phyloP scores from a whole-genome alignment of 2,797 vertebrate genomes.

The Lycodopsis pacificus region DNA sequence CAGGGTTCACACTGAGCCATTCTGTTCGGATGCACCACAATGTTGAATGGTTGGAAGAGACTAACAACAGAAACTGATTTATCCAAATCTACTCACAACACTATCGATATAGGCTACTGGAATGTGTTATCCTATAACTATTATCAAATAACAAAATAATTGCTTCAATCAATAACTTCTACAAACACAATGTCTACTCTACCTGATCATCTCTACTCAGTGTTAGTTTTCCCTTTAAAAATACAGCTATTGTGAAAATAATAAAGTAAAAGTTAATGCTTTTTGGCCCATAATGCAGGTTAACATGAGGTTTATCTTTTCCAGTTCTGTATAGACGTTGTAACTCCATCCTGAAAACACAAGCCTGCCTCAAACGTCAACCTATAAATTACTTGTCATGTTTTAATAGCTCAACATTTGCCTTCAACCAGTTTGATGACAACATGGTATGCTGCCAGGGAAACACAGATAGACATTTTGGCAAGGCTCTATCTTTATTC shows the following conservation, averaged over 20 bases:
- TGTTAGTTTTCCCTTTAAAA: neutral
- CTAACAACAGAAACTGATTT: neutral
- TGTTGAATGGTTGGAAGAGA: constrained; percentile 15
- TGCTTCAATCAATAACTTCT: neutral
- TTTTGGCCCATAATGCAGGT: neutral
- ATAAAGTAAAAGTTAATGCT: neutral
- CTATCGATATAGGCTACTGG: neutral
- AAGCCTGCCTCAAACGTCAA: neutral
- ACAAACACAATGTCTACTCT: too few relatives aligned
- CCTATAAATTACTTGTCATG: constrained; percentile 12
- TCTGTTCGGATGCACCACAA: neutral
- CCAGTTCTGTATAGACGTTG: neutral
- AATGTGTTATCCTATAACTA: neutral
- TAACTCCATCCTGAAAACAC: constrained; percentile 5
- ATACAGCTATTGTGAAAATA: neutral
- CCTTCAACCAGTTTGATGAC: constrained; percentile 29
- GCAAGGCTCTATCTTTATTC: constrained; percentile 29
- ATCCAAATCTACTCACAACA: neutral
- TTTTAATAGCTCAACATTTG: constrained; percentile 32
- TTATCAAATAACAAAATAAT: neutral
- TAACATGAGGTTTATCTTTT: neutral
- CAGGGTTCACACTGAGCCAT: neutral
- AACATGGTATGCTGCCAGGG: constrained; percentile 26
- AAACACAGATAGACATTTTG: constrained; percentile 12
- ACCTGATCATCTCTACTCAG: neutral